Base-by-base conservation (phyloP, 2,888 invertebrate species). In the Yponomeuta cagnagella region DNA sequence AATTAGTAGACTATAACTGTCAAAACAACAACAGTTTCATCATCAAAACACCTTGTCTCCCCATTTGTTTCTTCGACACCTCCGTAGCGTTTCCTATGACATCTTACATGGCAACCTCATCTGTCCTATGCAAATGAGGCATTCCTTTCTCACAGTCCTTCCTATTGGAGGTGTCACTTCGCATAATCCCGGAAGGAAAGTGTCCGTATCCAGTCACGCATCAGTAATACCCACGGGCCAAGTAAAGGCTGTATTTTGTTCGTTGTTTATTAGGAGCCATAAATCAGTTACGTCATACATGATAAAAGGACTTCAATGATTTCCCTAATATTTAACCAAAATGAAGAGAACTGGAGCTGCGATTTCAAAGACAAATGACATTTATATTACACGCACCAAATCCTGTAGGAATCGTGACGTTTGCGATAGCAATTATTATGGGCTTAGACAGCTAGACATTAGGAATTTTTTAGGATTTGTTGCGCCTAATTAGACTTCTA, bases 131-230 rank as follows among this genome's bases (percentile, higher is more conserved):
- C 52, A 58, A 58, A 58, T 58, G 52, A 58, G 52, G 15, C 15
- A 12, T 58, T 15, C 15, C 15, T 58, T 58, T 58, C 52, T 12
- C 52, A 58, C 15, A 58, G 15, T 58, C 15, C 52, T 58, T 58
- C 52, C 52, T 58, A 58, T 58, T 58, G 12, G 15, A 58, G 15
- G 43, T 70, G 63, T 63, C 70, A 69, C 69, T 69, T 31, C 58
- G 37, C 48, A 43, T 52, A 70, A 33, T 76, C 76, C 73, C 79
- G 83, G 82, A 84, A 83, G 82, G 82, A 82, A 85, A 85, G 83
- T 70, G 33, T 68, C 63, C 48, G 52, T 67, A 72, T 72, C 80
- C 75, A 80, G 82, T 85, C 80, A 83, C 81, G 80, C 79, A 76
- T 77, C 77, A 81, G 81, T 79, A 79, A 77, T 76, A 80, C 77